Percentiles rank a stretch among this genome's conserved stretches.
phyloP scores from a whole-genome alignment of 92 coral and sea anemone genomes.

The Actinernus sp. region DNA sequence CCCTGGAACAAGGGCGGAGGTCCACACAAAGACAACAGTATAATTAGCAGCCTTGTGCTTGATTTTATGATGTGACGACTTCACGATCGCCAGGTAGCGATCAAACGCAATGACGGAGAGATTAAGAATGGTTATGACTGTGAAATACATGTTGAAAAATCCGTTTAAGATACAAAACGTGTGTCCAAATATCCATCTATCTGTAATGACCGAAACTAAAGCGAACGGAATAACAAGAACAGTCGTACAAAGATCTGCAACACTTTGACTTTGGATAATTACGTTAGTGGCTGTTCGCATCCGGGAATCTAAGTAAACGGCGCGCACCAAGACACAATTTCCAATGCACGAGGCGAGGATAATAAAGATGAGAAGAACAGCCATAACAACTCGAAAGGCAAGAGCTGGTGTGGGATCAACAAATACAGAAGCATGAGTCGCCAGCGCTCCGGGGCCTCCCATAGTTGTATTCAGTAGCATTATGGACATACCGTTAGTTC shows the following conservation, averaged over 20 bases:
- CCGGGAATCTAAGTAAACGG: conserved; percentile 40
- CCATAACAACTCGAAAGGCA: too few relatives aligned
- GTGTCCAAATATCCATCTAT: conserved; percentile 72
- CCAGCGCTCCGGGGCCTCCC: too few relatives aligned
- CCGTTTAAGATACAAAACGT: conserved; percentile 38
- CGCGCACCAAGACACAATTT: conserved; percentile 51
- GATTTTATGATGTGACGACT: conserved; percentile 15
- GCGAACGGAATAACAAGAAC: conserved; percentile 70
- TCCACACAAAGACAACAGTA: conserved; percentile 45
- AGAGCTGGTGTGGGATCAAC: too few relatives aligned
- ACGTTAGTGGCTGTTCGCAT: conserved; percentile 75
- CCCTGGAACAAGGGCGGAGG: conserved; percentile 41
- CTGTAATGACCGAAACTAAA: conserved; percentile 56
- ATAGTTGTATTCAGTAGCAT: too few relatives aligned
- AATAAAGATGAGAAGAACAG: conserved; percentile 49
- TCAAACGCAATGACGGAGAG: conserved; percentile 68
- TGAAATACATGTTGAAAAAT: conserved; percentile 81
- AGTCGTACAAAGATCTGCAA: conserved; percentile 76
- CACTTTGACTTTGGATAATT: conserved; percentile 68
- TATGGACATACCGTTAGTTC: too few relatives aligned
- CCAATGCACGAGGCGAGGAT: conserved; percentile 57
- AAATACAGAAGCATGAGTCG: too few relatives aligned
- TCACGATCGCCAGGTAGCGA: conserved; percentile 74
- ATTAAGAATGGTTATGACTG: conserved; percentile 68
- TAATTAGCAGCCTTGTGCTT: conserved; percentile 28